phyloP scores from a whole-genome alignment of 2,888 invertebrate genomes.

The Cylindroiulus punctatus region DNA sequence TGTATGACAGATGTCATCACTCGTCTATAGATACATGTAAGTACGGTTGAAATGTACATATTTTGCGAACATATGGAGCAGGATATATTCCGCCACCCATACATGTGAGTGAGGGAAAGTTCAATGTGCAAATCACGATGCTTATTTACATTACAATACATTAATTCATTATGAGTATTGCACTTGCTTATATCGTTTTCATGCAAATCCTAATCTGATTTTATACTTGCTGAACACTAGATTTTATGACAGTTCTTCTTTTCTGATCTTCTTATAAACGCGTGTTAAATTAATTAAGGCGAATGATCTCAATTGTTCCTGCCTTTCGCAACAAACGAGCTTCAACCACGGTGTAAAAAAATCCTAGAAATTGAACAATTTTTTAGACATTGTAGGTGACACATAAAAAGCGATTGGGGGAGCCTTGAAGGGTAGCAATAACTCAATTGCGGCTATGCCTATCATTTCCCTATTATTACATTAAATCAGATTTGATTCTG shows the following conservation, averaged over 20 bases:
- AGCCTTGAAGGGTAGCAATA: constrained; percentile 13
- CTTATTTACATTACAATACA: background rate
- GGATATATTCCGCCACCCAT: no score
- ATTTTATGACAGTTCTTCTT: background rate
- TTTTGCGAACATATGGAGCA: no score
- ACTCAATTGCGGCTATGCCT: constrained; percentile 47
- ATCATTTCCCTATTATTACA: constrained; percentile 45
- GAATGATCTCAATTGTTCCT: background rate
- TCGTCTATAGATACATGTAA: no score
- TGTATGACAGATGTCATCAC: no score
- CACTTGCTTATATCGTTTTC: background rate
- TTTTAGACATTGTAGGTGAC: constrained; percentile 22
- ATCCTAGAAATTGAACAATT: background rate
- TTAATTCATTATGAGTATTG: background rate
- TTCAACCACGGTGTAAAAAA: background rate
- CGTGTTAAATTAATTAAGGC: background rate
- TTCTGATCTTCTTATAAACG: background rate
- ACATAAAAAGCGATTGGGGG: constrained; percentile 26
- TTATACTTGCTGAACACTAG: background rate
- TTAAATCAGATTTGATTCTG: constrained; percentile 17
- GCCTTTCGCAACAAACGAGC: background rate
- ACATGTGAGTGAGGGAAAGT: no score
- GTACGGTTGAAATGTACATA: no score
- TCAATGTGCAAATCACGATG: no score
- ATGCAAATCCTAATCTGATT: background rate